Conservation (phyloP, 2,888 invertebrate genomes). For the Drosophila testacea region DNA sequence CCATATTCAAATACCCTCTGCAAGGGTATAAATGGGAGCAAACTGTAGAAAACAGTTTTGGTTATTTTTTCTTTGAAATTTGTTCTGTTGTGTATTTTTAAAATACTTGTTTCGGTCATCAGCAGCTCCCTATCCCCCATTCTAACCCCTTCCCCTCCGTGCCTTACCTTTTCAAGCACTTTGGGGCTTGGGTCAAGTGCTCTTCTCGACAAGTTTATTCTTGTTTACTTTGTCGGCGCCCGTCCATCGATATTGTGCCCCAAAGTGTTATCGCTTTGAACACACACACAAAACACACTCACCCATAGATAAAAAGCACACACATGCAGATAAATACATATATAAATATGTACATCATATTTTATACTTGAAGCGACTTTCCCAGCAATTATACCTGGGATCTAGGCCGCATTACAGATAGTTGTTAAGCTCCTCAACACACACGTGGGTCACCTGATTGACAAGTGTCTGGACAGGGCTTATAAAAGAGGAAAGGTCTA, state of each 20-base stretch:
- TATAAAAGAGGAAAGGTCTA: not conserved
- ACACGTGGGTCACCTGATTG: slow-evolving; percentile 26
- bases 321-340: slow-evolving; percentile 13
- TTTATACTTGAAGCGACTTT: slow-evolving; percentile 6
- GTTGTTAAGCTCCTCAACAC: slow-evolving; percentile 9
- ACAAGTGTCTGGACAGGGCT: not conserved
- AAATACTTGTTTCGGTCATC: slow-evolving; percentile 50
- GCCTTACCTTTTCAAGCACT: not conserved
- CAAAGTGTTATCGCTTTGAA: slow-evolving; percentile 45
- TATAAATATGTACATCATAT: slow-evolving; percentile 3
- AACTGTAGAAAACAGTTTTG: slow-evolving; percentile 1
- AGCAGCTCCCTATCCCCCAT: slow-evolving; percentile 7
- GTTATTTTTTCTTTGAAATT: not conserved
- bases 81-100: slow-evolving; percentile 39
- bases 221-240: slow-evolving; percentile 60
- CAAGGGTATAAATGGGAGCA: not conserved
- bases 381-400: slow-evolving; percentile 12
- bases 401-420: slow-evolving; percentile 20
- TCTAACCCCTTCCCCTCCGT: not conserved
- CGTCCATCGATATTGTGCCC: slow-evolving; percentile 46
- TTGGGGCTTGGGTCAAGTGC: slow-evolving; percentile 48
- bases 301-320: slow-evolving; percentile 43
- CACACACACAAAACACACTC: slow-evolving; percentile 15
- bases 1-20: too few species aligned
- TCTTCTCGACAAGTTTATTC: slow-evolving; percentile 35